A percentile compares a stretch with the other conserved stretches of the same genome.
These are phyloP conservation scores for Hiodon alosoides DNA, from an alignment of 2,113 vertebrate genomes.

Conservation along the genomic window DNA sequence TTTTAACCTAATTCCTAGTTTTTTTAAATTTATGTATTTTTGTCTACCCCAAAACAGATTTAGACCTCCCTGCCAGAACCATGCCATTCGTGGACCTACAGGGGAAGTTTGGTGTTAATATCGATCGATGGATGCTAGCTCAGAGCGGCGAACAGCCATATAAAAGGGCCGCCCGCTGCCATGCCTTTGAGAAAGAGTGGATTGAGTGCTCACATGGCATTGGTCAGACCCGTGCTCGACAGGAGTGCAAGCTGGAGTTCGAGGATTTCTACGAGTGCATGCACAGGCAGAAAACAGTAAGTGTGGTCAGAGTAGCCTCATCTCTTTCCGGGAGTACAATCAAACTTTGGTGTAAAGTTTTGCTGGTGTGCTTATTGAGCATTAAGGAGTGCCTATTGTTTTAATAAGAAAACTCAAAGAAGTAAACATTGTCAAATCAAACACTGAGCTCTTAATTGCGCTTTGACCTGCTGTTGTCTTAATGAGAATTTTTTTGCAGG, in stretches of 20 bases:
- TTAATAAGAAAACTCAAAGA: no score
- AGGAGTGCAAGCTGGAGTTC: slow-evolving; percentile 77
- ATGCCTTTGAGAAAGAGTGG: slow-evolving; percentile 93
- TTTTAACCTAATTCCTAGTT: no score
- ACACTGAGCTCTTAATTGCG: no score
- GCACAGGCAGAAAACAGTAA: slow-evolving; percentile 72
- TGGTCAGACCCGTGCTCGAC: slow-evolving; percentile 70
- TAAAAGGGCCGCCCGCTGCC: slow-evolving; percentile 56
- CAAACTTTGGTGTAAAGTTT: no score
- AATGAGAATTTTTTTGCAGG: no score
- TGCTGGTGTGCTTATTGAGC: no score
- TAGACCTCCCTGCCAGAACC: slow-evolving; percentile 36
- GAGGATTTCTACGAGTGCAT: slow-evolving; percentile 87
- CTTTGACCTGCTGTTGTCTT: no score
- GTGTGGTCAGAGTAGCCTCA: slow-evolving; percentile 20
- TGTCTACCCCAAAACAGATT: no score
- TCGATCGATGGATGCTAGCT: slow-evolving; percentile 71
- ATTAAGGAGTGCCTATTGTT: no score
- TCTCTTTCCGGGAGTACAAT: no score
- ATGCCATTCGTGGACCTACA: slow-evolving; percentile 85
- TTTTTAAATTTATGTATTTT: no score
- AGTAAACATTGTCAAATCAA: no score
- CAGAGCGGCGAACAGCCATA: slow-evolving; percentile 71
- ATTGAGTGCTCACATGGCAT: slow-evolving; percentile 80
- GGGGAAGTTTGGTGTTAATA: slow-evolving; percentile 63